Evolutionary conservation across 2,113 vertebrate genomes (phyloP), one percentile per base, ranked within the genome.

Genomic region (Carassius auratus): DNA sequence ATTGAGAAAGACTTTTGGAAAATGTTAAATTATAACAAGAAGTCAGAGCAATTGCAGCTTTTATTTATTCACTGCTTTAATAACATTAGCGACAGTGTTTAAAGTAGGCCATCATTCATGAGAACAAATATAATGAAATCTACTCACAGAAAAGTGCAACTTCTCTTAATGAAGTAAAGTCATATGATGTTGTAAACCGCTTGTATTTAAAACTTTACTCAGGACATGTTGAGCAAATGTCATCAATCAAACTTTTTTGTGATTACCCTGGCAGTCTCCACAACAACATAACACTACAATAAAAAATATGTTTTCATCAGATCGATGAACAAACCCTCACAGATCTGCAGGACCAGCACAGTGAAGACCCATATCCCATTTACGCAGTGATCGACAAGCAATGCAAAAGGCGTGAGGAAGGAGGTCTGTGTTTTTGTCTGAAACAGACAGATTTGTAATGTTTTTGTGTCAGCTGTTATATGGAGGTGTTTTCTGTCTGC

Each of bases 361-460:
- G 12, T 61, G 66, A 55, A 33, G 86, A 87, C n/a, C 88, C 88
- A 0, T 89, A 85, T 83, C 88, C 88, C 23, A 79, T 89, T 17
- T 85, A 82, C 2, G 61, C 83, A 1, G 83, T 64, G 30, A 73
- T n/a, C 19, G 66, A 69, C 66, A 69, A 69, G 66, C 66, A 69
- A 15, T 69, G 66, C 66, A 69, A 69, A 69, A 30, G 6, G 30
- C 1, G 2, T 8, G 30, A 36, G 15, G 66, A 69, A 17, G 66
- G 14, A 33, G 66, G 66, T 69, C 14, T 69, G 66, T 69, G 14
- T 13, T 14, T 33, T 3, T 17, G 5, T 8, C 6, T 33, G 26
- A 69, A 68, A 68, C 2, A 26, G 23, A 26, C 10, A 62, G 2
- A 23, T 1, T 15, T 7, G 36, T 36, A 17, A 15, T 33, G 64